Conservation (phyloP, 2,797 vertebrate species). For the Pristis pectinata region DNA sequence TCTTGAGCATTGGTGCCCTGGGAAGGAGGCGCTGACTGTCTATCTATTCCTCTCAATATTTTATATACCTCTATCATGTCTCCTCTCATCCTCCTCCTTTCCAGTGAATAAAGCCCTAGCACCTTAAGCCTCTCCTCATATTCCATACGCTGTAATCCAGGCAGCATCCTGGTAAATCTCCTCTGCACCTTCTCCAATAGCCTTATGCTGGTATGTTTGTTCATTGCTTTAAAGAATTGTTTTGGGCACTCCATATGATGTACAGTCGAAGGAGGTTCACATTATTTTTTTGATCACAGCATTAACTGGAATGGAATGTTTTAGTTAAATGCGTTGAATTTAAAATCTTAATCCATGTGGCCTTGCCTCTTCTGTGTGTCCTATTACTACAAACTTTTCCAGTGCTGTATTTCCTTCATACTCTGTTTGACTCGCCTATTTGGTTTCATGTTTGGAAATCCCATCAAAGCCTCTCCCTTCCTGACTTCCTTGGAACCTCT, state of each 20-base stretch:
- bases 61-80: too few species aligned
- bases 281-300: not conserved
- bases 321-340: not conserved
- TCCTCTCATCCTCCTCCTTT: too few species aligned
- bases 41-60: too few species aligned
- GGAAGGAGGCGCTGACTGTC: too few species aligned
- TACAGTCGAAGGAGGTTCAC: not conserved
- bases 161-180: too few species aligned
- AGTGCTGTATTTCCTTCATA: not conserved
- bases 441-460: not conserved
- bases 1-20: too few species aligned
- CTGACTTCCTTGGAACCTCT: not conserved
- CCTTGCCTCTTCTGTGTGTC: not conserved
- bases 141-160: too few species aligned
- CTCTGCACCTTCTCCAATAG: too few species aligned
- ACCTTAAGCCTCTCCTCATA: too few species aligned
- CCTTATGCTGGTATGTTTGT: not conserved
- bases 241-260: not conserved
- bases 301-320: not conserved
- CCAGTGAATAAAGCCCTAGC: too few species aligned
- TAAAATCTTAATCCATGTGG: not conserved
- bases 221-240: not conserved
- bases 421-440: not conserved
- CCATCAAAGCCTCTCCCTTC: not conserved
- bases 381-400: not conserved